phyloP scores from a whole-genome alignment of 1,140 invertebrate genomes.

The Hyles vespertilio region DNA sequence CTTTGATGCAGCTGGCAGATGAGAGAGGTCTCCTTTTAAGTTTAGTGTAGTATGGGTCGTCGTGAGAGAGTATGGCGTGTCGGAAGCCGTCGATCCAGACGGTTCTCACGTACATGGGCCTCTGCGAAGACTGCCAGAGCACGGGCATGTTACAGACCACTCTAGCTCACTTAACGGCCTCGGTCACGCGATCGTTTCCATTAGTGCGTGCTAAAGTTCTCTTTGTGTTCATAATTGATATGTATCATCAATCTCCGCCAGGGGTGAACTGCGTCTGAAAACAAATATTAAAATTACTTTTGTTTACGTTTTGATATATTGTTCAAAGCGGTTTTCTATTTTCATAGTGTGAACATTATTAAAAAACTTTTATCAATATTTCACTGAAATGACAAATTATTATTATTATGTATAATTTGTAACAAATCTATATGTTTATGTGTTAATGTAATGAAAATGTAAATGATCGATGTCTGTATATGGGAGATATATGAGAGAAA shows the following conservation, averaged over 20 bases:
- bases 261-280: conserved; percentile 24
- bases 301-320: conserved; percentile 6
- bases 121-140: conserved; percentile 82
- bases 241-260: conserved; percentile 23
- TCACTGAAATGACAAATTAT: no score
- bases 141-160: conserved; percentile 56
- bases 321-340: background rate
- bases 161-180: conserved; percentile 24
- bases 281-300: conserved; percentile 17
- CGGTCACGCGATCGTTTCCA: conserved; percentile 31
- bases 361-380: no score
- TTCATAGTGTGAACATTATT: no score
- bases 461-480: no score
- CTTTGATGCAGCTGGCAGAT: conserved; percentile 37
- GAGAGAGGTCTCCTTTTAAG: conserved; percentile 51
- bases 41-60: conserved; percentile 75
- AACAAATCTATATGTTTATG: no score
- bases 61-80: conserved; percentile 81
- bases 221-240: conserved; percentile 48
- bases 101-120: conserved; percentile 82
- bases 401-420: no score
- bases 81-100: conserved; percentile 83
- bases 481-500: no score
- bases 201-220: conserved; percentile 36
- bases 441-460: no score